Conservation (phyloP, 2,113 vertebrate genomes). For the Platichthys flesus region DNA sequence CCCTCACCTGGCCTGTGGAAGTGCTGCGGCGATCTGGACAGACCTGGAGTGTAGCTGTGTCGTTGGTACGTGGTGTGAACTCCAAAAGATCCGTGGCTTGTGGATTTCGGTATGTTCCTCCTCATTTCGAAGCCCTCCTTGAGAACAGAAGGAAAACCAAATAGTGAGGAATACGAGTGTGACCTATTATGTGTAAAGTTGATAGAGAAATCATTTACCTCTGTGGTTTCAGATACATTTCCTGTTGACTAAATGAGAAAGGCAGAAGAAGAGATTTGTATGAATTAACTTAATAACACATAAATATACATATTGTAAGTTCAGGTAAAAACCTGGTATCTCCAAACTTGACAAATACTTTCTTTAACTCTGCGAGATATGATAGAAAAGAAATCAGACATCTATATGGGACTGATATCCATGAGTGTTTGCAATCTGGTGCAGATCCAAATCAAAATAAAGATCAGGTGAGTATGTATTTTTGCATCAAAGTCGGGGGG, state of each 20-base stretch:
- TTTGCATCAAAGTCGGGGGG: too few relatives aligned
- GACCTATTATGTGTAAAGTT: not conserved
- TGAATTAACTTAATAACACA: not conserved
- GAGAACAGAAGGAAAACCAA: not conserved
- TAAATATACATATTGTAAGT: not conserved
- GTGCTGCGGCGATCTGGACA: slow-evolving; percentile 94
- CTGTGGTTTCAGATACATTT: slow-evolving; percentile 86
- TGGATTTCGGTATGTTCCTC: slow-evolving; percentile 89
- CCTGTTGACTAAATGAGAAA: slow-evolving; percentile 88
- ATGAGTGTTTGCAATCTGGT: too few relatives aligned
- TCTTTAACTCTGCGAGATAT: too few relatives aligned
- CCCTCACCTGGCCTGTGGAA: slow-evolving; percentile 96
- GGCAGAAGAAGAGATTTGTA: slow-evolving; percentile 24
- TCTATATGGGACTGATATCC: too few relatives aligned
- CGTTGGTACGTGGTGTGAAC: slow-evolving; percentile 86
- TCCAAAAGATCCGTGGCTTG: slow-evolving; percentile 90
- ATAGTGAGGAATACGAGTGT: not conserved
- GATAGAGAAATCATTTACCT: slow-evolving; percentile 54
- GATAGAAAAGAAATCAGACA: too few relatives aligned
- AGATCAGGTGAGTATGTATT: too few relatives aligned
- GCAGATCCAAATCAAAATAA: too few relatives aligned
- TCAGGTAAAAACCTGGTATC: not conserved
- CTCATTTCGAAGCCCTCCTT: slow-evolving; percentile 89
- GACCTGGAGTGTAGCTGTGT: slow-evolving; percentile 91
- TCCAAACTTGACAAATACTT: too few relatives aligned